phyloP scores from a whole-genome alignment of 2,797 vertebrate species.

The Mus caroli region DNA sequence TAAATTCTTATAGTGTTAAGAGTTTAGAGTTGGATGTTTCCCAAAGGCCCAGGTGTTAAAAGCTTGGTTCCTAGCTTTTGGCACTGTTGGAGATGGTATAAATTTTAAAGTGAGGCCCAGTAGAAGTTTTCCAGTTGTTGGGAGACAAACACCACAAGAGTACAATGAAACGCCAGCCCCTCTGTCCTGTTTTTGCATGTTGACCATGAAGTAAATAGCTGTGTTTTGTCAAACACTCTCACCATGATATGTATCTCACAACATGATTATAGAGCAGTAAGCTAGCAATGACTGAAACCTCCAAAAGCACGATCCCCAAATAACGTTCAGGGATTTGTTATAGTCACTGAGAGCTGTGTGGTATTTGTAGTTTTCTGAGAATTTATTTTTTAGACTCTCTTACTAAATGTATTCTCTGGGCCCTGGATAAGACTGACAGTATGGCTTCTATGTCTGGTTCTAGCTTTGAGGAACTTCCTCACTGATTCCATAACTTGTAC shows the following conservation, averaged over 20 bases:
- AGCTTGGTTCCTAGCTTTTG: not conserved
- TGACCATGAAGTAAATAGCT: not conserved
- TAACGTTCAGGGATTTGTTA: not conserved
- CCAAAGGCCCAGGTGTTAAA: not conserved
- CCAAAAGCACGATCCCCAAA: not conserved
- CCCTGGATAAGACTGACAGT: not conserved
- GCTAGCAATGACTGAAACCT: not conserved
- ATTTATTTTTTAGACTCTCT: slow-evolving; percentile 9
- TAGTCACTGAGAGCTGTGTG: not conserved
- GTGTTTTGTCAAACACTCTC: not conserved
- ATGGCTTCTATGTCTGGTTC: not conserved
- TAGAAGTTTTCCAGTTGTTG: not conserved
- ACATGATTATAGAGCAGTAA: not conserved
- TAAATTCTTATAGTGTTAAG: not conserved
- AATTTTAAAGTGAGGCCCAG: not conserved
- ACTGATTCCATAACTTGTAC: too few relatives aligned
- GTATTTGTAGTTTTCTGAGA: slow-evolving; percentile 6
- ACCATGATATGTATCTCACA: not conserved
- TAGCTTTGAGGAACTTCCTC: not conserved
- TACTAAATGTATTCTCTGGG: not conserved
- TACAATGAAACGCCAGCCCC: not conserved
- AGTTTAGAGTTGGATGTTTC: not conserved
- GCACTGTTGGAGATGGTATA: not conserved
- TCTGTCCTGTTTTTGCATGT: not conserved
- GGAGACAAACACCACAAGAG: not conserved